Evolutionary conservation across 2,113 vertebrate genomes (phyloP).

Genomic region (Pelecanus crispus): DNA sequence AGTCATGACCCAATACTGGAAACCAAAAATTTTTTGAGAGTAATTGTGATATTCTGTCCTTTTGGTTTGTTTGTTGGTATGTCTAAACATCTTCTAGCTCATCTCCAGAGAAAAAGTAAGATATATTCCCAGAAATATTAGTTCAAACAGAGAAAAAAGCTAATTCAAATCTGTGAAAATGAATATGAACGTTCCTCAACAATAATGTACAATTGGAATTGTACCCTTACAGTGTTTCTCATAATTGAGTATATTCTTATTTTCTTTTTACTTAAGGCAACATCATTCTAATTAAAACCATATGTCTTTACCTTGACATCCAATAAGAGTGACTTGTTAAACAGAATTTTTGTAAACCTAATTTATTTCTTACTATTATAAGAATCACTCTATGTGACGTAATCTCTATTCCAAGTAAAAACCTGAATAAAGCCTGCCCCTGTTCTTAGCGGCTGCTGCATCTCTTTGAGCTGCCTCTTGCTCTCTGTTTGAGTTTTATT

Average conservation of each 20-base stretch:
- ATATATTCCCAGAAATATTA: not conserved
- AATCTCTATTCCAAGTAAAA: not conserved
- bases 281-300: not conserved
- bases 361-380: not conserved
- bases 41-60: not conserved
- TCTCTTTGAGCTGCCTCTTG: not conserved
- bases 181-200: not conserved
- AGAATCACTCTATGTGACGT: not conserved
- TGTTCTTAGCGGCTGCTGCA: not conserved
- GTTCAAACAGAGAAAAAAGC: conserved; percentile 7
- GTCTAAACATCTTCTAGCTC: conserved; percentile 30
- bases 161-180: conserved; percentile 36
- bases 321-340: not conserved
- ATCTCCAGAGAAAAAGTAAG: not conserved
- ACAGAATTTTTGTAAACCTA: not conserved
- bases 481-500: not conserved
- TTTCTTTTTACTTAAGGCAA: not conserved
- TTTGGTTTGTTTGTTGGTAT: not conserved
- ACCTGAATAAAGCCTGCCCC: not conserved
- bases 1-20: not conserved
- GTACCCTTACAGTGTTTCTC: not conserved
- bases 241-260: not conserved
- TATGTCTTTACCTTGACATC: not conserved
- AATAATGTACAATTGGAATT: not conserved
- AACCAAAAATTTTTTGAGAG: not conserved